Conservation (phyloP, 23 tunicate genomes). For the Trididemnum nubilum region DNA sequence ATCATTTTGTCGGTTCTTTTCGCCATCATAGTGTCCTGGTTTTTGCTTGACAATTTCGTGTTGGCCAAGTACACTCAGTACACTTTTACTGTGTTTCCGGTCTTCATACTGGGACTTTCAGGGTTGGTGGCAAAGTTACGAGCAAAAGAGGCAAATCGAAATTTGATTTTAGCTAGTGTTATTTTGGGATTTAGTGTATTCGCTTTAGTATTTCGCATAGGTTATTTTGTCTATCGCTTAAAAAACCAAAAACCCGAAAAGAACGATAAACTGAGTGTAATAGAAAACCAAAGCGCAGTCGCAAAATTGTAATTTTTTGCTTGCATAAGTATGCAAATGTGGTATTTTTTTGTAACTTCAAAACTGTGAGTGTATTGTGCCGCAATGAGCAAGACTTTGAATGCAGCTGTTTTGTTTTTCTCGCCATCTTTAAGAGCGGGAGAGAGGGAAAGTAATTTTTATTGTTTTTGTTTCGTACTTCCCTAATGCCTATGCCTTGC, state of each 20-base stretch:
- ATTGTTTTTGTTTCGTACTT: no score
- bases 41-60: constrained; percentile 75
- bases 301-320: constrained; percentile 18
- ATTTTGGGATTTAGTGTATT: constrained; percentile 25
- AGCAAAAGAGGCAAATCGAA: constrained; percentile 11
- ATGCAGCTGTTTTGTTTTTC: no score
- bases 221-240: constrained; percentile 7
- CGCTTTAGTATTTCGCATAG: constrained; percentile 21
- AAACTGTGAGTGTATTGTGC: no score
- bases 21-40: constrained; percentile 57
- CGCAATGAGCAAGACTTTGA: no score
- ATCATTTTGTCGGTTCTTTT: constrained; percentile 48
- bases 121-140: constrained; percentile 44
- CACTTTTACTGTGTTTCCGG: constrained; percentile 74
- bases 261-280: neutral
- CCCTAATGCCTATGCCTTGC: no score
- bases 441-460: no score
- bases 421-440: no score
- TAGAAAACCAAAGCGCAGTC: neutral
- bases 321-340: no score
- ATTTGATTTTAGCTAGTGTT: constrained; percentile 43
- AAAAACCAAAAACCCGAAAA: neutral
- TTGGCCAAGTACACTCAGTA: constrained; percentile 66
- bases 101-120: constrained; percentile 51
- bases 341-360: no score